Evolutionary conservation across 2,888 invertebrate genomes (phyloP), one percentile per base, ranked within the genome.

Genomic region (Sepiola atlantica): DNA sequence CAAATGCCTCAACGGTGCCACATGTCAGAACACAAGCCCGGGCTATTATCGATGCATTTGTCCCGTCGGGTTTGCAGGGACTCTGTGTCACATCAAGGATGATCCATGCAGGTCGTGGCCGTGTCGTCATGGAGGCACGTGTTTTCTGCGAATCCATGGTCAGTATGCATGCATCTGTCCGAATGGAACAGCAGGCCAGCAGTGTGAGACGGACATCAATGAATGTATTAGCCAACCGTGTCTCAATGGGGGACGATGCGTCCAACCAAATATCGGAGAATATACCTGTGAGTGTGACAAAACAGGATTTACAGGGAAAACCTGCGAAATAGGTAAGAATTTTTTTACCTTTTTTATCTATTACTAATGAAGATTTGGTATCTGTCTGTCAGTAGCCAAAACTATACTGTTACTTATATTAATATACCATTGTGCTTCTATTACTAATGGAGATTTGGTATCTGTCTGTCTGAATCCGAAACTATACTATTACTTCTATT

Each of bases 1-100:
- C 16, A 95, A 95, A 1, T 96, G 96, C 94, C 91, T 94, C 35
- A 95, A 96, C 93, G 94, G 94, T 28, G 95, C 94, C 12, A 95
- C 94, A 24, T 96, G 96, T 92, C 32, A 35, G 55, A 57, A 94
- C 90, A 55, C 45, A 4, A 21, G 32, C 24, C 94, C 92, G 45
- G 95, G 94, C 6, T 77, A 92, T 24, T 94, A 92, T 92, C 90
- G 21, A 20, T 95, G 95, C 35, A 55, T n/a, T 24, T 95, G 95
- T 91, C 93, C 94, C 1, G 54, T 91, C 14, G 95, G 95, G 14
- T 95, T 55, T 92, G 35, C 91, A 35, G 95, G 95, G 14, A 90
- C 45, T 14, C 61, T 35, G 1, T 95, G 95, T 94, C 93, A 95
- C 32, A 94, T 93, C 12, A 92, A 94, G 55, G 32, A 94, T 94